These are phyloP conservation scores for Oxyura jamaicensis DNA, from an alignment of 2,113 vertebrate genomes.

Conservation along the genomic window DNA sequence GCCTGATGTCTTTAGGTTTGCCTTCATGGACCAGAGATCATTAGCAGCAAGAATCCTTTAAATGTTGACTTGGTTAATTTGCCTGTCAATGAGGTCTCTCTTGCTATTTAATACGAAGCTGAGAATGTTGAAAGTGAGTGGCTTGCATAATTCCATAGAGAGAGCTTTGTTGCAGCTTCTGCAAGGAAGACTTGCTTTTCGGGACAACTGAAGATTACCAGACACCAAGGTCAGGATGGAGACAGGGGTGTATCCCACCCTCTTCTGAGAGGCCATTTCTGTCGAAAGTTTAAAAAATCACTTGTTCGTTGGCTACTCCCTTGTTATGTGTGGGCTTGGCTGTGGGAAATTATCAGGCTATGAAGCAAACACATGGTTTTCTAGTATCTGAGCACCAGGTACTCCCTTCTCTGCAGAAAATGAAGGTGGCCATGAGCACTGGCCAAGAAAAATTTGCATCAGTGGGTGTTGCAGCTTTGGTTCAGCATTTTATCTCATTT, in stretches of 20 bases:
- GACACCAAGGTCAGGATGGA: background rate
- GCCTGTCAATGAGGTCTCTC: slow-evolving; percentile 27
- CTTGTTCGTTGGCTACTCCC: background rate
- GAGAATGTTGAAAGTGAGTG: background rate
- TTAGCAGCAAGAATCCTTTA: slow-evolving; percentile 50
- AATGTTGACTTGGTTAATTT: slow-evolving; percentile 64
- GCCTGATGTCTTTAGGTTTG: slow-evolving; percentile 61
- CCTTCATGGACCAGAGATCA: slow-evolving; percentile 53
- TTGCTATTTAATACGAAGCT: background rate
- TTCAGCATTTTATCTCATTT: slow-evolving; percentile 62
- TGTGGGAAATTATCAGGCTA: background rate
- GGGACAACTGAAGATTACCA: background rate
- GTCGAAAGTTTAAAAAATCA: background rate
- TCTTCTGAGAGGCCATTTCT: background rate
- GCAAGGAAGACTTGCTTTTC: background rate
- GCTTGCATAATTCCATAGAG: background rate
- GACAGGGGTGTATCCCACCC: background rate
- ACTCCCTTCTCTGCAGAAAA: slow-evolving; percentile 36
- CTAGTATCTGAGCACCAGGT: background rate
- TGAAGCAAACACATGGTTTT: background rate
- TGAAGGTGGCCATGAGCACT: slow-evolving; percentile 19
- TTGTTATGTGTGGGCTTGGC: background rate
- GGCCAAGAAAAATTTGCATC: slow-evolving; percentile 53
- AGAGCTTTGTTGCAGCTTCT: background rate
- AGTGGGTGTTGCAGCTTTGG: slow-evolving; percentile 46